Evolutionary conservation across 2,113 vertebrate species (phyloP), one percentile per base, ranked within the genome.

Genomic region (Orthonyx spaldingii): DNA sequence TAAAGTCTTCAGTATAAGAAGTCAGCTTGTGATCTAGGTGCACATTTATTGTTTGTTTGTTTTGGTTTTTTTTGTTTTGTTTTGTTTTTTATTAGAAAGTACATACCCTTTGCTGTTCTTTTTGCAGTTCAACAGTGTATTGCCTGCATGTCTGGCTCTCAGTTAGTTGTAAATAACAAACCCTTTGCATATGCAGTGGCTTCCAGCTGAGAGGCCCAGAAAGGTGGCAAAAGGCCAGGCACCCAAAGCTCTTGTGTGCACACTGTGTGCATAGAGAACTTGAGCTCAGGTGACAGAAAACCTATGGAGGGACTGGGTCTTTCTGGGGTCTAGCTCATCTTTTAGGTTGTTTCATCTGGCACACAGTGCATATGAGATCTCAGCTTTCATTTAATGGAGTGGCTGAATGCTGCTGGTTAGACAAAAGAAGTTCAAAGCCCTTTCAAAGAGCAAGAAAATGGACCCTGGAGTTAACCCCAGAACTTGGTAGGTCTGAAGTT

Each of bases 281-380:
- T 60, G 35, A 74, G 13, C 24, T 70, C 24, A 55, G 13, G 26
- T n/a, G 46, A 37, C 10, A 77, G 41, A 68, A 84, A 76, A 47
- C 1, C 12, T 39, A 3, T 24, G 1, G 2, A 47, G 21, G 9
- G 5, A 65, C 15, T 39, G 52, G 8, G 13, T 3, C 27, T 35
- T 83, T 68, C 27, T n/a, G 14, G 23, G 33, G 7, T 37, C 6
- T 50, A 0, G 42, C 23, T 83, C 3, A 12, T 32, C 17, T 63
- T 59, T 53, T 9, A 55, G 10, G 16, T 42, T 60, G 3, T 46
- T 86, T 63, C 20, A 7, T 35, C 33, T 59, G 26, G 10, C 26
- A 42, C 10, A 19, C 6, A 50, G 22, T 8, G 12, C 13, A 19
- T 63, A 30, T 6, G n/a, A 61, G 28, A 60, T 7, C n/a, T 69